A percentile compares a stretch with the other conserved stretches of the same genome.
phyloP scores from a whole-genome alignment of 2,797 vertebrate genomes.

The Cephalopachus bancanus region DNA sequence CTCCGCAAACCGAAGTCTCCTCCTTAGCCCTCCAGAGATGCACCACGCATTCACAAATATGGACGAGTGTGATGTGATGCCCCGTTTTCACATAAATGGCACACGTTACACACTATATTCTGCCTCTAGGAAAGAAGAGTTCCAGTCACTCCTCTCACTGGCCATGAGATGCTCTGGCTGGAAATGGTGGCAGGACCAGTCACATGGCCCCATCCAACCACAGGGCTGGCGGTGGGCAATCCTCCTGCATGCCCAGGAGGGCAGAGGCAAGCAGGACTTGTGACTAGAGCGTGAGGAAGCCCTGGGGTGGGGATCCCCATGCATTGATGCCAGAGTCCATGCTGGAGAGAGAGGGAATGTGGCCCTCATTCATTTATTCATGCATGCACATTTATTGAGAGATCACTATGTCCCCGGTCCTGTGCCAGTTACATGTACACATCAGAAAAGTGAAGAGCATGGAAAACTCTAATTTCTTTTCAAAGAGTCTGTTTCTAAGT shows the following conservation, averaged over 20 bases:
- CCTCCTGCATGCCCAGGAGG: fast-evolving
- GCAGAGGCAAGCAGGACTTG: fast-evolving
- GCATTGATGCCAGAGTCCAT: fast-evolving
- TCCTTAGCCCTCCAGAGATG: fast-evolving
- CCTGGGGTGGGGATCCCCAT: neutral
- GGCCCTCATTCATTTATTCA: fast-evolving
- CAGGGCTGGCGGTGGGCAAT: neutral
- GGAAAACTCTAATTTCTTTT: neutral
- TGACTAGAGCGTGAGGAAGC: fast-evolving
- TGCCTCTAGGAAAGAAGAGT: no score
- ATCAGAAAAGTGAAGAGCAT: neutral
- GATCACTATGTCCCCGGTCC: neutral
- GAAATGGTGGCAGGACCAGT: neutral
- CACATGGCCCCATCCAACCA: neutral
- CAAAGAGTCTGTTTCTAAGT: neutral
- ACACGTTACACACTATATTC: fast-evolving
- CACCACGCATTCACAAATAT: fast-evolving
- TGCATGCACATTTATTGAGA: fast-evolving
- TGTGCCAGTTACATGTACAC: fast-evolving
- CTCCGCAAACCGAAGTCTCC: neutral
- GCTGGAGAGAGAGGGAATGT: fast-evolving
- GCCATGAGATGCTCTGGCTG: no score
- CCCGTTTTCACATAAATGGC: neutral
- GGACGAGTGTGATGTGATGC: fast-evolving
- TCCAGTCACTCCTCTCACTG: neutral